These are phyloP conservation scores for Mormyrus hasselquistii DNA, from an alignment of 2,797 vertebrate species.

Conservation along the genomic window DNA sequence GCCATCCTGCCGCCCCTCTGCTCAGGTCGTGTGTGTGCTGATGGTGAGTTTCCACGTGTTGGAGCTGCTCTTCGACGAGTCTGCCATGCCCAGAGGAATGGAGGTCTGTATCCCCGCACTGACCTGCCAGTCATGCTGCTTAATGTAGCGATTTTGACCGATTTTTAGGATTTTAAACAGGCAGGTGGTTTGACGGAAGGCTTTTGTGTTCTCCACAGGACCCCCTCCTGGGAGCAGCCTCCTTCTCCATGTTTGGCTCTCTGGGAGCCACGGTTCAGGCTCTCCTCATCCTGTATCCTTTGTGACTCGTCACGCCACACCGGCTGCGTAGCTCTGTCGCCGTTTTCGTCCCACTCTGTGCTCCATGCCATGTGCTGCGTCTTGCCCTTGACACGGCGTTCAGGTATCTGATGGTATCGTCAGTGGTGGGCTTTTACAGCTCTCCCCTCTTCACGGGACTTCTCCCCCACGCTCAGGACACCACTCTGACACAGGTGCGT, in stretches of 20 bases:
- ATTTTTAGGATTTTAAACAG: not conserved
- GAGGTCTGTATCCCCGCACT: conserved; percentile 64
- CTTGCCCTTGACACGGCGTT: not conserved
- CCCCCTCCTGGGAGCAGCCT: conserved; percentile 80
- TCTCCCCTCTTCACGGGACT: conserved; percentile 81
- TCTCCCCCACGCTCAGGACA: conserved; percentile 76
- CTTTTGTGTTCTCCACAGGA: conserved; percentile 55
- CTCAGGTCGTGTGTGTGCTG: conserved; percentile 37
- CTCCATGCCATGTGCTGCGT: not conserved
- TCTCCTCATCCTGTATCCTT: conserved; percentile 96
- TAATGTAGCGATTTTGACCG: not conserved
- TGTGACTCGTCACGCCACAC: not conserved
- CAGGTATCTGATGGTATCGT: conserved; percentile 93
- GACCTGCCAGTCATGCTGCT: not conserved
- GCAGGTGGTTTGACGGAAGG: too few relatives aligned
- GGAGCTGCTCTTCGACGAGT: conserved; percentile 89
- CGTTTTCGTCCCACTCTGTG: not conserved
- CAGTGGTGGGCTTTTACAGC: conserved; percentile 91
- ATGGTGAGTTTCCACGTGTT: conserved; percentile 89
- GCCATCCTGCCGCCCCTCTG: not conserved
- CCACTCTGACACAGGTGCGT: conserved; percentile 86
- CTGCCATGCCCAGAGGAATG: conserved; percentile 88
- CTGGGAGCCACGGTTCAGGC: conserved; percentile 90
- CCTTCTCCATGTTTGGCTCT: conserved; percentile 90
- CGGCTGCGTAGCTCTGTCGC: not conserved